phyloP scores from a whole-genome alignment of 2,113 vertebrate genomes.

The Sus scrofa region DNA sequence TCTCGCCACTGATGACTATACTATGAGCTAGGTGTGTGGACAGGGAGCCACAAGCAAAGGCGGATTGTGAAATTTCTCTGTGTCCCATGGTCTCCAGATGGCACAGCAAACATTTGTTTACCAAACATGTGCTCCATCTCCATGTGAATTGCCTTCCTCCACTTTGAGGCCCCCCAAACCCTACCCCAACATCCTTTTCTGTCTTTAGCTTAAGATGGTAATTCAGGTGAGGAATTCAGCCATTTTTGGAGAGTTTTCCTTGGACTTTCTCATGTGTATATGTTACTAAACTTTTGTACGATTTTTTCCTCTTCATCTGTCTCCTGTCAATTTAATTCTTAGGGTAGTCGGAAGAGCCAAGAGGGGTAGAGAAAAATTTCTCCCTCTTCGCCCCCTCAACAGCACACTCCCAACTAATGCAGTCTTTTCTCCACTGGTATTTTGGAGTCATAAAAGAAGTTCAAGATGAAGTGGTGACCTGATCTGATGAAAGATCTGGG shows the following conservation, averaged over 20 bases:
- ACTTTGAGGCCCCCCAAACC: neutral
- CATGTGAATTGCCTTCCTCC: neutral
- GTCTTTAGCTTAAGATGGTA: neutral
- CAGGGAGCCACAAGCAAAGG: neutral
- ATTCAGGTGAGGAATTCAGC: neutral
- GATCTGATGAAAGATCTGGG: neutral
- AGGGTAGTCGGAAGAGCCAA: neutral
- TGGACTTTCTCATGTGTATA: neutral
- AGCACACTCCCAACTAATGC: neutral
- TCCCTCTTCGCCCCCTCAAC: neutral
- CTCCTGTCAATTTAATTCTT: neutral
- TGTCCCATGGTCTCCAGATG: neutral
- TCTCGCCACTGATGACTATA: neutral
- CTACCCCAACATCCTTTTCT: neutral
- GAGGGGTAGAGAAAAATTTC: neutral
- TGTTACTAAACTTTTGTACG: neutral
- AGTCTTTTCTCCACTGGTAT: neutral
- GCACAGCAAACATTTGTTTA: neutral
- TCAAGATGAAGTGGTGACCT: neutral
- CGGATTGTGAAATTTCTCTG: neutral
- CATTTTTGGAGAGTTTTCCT: neutral
- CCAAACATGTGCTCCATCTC: neutral
- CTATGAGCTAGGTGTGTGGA: neutral
- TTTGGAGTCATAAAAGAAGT: neutral
- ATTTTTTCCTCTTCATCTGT: neutral